A percentile compares a stretch with the other conserved stretches of the same genome.
Conservation (phyloP, 2,113 vertebrate genomes). For the Ophiodon elongatus region DNA sequence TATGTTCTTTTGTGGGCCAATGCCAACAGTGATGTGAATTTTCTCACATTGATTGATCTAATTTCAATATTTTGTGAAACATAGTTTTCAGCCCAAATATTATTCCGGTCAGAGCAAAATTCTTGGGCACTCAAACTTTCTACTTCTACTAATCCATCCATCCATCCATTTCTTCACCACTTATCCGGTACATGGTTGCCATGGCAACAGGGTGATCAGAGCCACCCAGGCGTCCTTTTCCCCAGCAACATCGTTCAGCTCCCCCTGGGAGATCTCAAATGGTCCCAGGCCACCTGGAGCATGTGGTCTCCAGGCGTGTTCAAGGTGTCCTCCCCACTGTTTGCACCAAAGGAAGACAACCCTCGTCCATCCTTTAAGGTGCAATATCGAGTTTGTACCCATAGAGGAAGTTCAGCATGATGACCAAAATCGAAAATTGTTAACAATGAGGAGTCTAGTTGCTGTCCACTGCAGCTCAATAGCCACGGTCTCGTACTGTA, state of each 20-base stretch:
- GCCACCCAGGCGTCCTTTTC: conserved; percentile 17
- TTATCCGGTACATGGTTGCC: conserved; percentile 26
- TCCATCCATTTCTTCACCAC: conserved; percentile 5
- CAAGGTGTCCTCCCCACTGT: neutral
- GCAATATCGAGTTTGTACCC: neutral
- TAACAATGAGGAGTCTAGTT: neutral
- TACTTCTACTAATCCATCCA: neutral
- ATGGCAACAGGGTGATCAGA: conserved; percentile 40
- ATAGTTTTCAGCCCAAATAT: neutral
- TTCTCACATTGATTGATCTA: neutral
- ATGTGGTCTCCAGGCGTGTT: neutral
- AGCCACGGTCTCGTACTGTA: neutral
- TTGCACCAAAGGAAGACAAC: neutral
- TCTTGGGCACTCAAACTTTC: neutral
- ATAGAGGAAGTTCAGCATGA: neutral
- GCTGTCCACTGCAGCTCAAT: neutral
- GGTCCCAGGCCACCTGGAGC: conserved; percentile 13
- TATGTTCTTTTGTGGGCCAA: neutral
- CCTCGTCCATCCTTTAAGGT: neutral
- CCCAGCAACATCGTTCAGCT: neutral
- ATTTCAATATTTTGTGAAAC: neutral
- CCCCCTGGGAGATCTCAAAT: conserved; percentile 24
- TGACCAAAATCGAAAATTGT: neutral
- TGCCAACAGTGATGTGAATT: neutral
- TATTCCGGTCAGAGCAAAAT: neutral